Conservation (phyloP, 2,113 vertebrate species). For the Uria lomvia region DNA sequence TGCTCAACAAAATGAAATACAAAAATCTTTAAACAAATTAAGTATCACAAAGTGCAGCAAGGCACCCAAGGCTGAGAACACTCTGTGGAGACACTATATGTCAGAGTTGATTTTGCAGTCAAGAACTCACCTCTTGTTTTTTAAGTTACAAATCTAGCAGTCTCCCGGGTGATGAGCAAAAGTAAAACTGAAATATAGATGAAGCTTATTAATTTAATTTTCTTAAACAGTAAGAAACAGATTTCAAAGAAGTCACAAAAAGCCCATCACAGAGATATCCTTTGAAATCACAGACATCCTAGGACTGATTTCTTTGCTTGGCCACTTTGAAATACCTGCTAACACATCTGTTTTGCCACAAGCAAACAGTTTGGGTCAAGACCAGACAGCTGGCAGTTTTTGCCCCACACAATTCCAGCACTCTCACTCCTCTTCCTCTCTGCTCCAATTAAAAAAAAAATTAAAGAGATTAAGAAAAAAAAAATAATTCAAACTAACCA, state of each 20-base stretch:
- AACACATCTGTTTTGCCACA: not conserved
- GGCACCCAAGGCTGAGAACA: not conserved
- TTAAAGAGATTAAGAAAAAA: not conserved
- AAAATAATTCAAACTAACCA: not conserved
- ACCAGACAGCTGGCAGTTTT: not conserved
- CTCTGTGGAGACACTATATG: not conserved
- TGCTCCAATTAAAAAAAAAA: not conserved
- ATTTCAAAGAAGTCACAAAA: not conserved
- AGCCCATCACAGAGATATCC: not conserved
- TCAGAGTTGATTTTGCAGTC: not conserved
- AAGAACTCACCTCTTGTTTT: not conserved
- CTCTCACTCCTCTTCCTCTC: not conserved
- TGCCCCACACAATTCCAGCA: not conserved
- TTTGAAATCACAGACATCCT: not conserved
- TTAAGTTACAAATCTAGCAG: not conserved
- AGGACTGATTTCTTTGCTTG: not conserved
- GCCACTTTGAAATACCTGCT: not conserved
- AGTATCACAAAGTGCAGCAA: not conserved
- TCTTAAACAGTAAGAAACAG: not conserved
- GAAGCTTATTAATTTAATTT: not conserved
- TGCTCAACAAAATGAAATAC: not conserved
- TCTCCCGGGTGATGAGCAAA: not conserved
- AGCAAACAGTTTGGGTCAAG: not conserved
- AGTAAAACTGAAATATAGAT: not conserved
- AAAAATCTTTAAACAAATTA: not conserved